phyloP scores from a whole-genome alignment of 2,113 vertebrate species.

The Hipposideros armiger region DNA sequence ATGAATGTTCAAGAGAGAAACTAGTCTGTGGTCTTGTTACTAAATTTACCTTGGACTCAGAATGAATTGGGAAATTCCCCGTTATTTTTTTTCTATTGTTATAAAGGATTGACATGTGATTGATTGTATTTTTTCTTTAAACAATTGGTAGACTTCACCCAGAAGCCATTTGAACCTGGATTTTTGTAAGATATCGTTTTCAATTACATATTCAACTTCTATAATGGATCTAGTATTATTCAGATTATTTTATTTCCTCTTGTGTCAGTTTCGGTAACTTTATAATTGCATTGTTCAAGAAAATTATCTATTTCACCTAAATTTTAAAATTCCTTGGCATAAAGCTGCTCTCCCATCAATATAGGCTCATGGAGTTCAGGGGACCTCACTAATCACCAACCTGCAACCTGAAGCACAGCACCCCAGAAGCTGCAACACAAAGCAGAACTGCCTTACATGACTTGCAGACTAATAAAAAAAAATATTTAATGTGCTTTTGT shows the following conservation, averaged over 20 bases:
- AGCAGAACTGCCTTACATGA: background rate
- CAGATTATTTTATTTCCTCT: slow-evolving; percentile 57
- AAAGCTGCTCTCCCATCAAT: background rate
- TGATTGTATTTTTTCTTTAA: slow-evolving; percentile 47
- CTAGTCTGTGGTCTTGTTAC: slow-evolving; percentile 11
- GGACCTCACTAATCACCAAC: background rate
- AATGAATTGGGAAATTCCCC: background rate
- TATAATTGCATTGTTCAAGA: background rate
- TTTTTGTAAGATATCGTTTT: background rate
- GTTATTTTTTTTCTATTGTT: background rate
- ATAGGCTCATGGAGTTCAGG: background rate
- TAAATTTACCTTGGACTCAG: background rate
- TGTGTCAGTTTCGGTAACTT: slow-evolving; percentile 37
- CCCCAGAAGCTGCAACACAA: background rate
- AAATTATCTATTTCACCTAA: background rate
- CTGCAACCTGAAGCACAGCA: background rate
- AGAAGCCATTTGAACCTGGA: background rate
- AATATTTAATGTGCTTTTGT: background rate
- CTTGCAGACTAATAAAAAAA: background rate
- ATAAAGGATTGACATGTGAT: background rate
- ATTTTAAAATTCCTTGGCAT: slow-evolving; percentile 21
- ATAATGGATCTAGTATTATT: background rate
- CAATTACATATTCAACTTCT: background rate
- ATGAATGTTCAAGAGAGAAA: background rate
- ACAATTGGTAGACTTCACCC: background rate